Evolutionary conservation across 1,140 invertebrate species (phyloP), one percentile per base, ranked within the genome.

Genomic region (Sinonovacula constricta): DNA sequence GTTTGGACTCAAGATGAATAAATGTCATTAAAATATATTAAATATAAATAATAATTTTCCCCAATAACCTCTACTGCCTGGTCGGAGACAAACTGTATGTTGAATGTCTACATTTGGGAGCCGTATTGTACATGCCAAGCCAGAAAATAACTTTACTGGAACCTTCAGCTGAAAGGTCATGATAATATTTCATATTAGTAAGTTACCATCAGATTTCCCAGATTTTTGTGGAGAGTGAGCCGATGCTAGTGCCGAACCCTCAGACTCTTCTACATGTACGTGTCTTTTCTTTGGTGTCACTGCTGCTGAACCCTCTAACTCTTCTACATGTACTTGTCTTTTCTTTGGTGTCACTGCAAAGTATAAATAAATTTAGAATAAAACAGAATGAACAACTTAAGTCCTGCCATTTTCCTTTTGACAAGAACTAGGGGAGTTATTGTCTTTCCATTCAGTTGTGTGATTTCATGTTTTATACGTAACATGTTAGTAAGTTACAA

Each of bases 311-410:
- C 39, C 39, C 39, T 49, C 39, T 49, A 49, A 49, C 39, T 49
- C 39, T n/a, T n/a, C n/a, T n/a, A n/a, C n/a, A n/a, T n/a, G n/a
- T n/a, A n/a, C n/a, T n/a, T n/a, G n/a, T n/a, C n/a, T n/a, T n/a
- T n/a, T n/a, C n/a, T n/a, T n/a, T n/a, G n/a, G n/a, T n/a, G n/a
- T n/a, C n/a, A n/a, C 39, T 49, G 39, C 39, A 49, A 49, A 49
- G 39, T 49, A 49, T 49, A 49, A 49, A 49, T 49, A 49, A 49
- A 49, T 49, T 49, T 49, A 49, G 39, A 49, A 49, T 49, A 49
- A 49, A 49, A 49, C 39, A 49, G 39, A 49, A 49, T 49, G 39
- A 49, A 49, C 39, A 49, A 49, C 39, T 49, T 49, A 49, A 49
- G 39, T 49, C 39, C 39, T 49, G 39, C 39, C 39, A 49, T 7